Percentiles rank a stretch among this genome's conserved stretches.
Conservation (phyloP, 2,797 vertebrate genomes). For the Orientallactaga sibirica region DNA sequence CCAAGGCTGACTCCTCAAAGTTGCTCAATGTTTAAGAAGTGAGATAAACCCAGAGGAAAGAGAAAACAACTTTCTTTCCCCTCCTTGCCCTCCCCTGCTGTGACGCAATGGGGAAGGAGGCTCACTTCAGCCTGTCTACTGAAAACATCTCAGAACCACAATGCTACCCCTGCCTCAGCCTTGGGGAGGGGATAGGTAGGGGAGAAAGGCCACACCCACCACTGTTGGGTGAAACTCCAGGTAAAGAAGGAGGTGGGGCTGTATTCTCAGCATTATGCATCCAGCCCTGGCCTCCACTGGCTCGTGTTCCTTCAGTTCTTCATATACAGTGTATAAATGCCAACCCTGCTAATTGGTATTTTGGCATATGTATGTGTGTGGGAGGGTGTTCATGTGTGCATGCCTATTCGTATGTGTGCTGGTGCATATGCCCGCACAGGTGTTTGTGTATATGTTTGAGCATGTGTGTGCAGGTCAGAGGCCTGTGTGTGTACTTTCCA, state of each 20-base stretch:
- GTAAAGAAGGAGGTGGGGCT: not conserved
- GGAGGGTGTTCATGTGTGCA: too few species aligned
- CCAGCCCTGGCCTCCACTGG: not conserved
- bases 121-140: not conserved
- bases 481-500: too few species aligned
- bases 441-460: too few species aligned
- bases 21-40: not conserved
- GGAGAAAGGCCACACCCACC: not conserved
- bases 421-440: too few species aligned
- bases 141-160: not conserved
- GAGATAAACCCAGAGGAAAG: not conserved
- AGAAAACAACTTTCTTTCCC: too few species aligned
- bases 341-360: too few species aligned
- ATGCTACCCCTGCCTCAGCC: not conserved
- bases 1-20: not conserved
- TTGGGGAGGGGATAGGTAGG: not conserved
- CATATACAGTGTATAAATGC: not conserved
- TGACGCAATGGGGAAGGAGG: fast-evolving
- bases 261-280: not conserved
- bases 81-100: not conserved
- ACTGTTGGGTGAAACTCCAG: not conserved
- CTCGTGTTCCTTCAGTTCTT: not conserved
- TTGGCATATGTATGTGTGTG: too few species aligned
- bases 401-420: too few species aligned
- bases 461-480: too few species aligned